Evolutionary conservation across 2,888 invertebrate species (phyloP).

Genomic region (Acanthosepion lycidas): DNA sequence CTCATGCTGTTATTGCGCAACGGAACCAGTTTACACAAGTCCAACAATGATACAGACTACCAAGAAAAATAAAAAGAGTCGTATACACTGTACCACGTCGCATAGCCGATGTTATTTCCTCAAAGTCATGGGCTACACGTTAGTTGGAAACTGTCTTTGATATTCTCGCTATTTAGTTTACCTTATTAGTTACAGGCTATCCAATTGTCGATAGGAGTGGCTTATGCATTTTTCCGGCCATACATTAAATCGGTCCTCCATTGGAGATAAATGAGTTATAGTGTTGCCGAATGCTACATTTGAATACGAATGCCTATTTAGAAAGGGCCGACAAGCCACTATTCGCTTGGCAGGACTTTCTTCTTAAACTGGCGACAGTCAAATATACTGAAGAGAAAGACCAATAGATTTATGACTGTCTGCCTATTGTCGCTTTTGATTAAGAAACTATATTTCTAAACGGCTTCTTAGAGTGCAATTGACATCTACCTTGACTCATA

Average conservation of each 20-base stretch:
- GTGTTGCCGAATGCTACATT: not conserved
- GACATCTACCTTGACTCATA: not conserved
- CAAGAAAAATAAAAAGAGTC: no score
- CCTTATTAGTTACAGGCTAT: not conserved
- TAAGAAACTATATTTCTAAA: not conserved
- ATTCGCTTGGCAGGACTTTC: not conserved
- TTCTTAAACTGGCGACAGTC: not conserved
- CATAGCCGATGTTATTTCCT: no score
- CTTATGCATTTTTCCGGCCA: not conserved
- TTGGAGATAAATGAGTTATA: not conserved
- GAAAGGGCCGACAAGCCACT: not conserved
- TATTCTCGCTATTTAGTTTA: no score
- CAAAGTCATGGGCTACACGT: no score
- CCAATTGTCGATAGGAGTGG: not conserved
- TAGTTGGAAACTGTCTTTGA: no score
- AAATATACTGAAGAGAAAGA: not conserved
- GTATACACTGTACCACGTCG: no score
- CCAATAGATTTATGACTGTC: not conserved
- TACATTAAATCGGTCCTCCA: not conserved
- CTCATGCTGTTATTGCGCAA: no score
- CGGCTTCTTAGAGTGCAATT: not conserved
- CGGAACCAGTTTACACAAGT: no score
- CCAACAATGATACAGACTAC: no score
- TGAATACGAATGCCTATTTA: conserved; percentile 33
- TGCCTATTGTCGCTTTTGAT: conserved; percentile 20